Percentiles rank a stretch among this genome's conserved stretches.
Evolutionary conservation across 2,113 vertebrate genomes (phyloP).

Genomic region (Glaucidium brasilianum): DNA sequence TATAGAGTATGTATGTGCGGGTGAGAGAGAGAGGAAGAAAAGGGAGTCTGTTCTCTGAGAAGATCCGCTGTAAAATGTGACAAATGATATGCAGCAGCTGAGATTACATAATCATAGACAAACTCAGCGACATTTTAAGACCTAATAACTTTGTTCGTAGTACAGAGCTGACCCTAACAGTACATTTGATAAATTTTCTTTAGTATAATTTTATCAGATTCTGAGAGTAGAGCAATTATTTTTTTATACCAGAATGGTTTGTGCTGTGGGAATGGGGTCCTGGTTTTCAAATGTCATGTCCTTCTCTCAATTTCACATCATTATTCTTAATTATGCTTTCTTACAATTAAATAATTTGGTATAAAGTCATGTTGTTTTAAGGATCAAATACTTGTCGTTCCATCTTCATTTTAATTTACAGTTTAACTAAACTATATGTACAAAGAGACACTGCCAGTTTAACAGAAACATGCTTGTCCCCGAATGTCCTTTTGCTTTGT

Average conservation of each 20-base stretch:
- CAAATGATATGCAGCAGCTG: fast-evolving
- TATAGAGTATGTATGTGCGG: not conserved
- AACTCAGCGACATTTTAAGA: not conserved
- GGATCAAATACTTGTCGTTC: not conserved
- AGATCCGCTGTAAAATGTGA: not conserved
- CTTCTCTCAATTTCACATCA: not conserved
- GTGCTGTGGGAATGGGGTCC: not conserved
- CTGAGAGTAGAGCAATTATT: not conserved
- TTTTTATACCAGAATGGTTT: not conserved
- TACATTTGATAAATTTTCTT: not conserved
- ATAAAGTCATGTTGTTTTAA: not conserved
- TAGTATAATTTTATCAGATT: not conserved
- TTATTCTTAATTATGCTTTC: not conserved
- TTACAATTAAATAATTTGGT: not conserved
- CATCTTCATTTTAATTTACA: not conserved
- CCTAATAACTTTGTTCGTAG: not conserved
- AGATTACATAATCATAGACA: not conserved
- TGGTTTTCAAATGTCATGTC: not conserved
- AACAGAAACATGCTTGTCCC: not conserved
- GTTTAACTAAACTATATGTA: not conserved
- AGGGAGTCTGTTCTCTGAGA: not conserved
- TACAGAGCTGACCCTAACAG: not conserved
- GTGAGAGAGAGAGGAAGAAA: not conserved
- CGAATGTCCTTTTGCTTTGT: not conserved
- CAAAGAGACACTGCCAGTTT: not conserved